Evolutionary conservation across 2,888 invertebrate genomes (phyloP).

Genomic region (Microchrysa polita): DNA sequence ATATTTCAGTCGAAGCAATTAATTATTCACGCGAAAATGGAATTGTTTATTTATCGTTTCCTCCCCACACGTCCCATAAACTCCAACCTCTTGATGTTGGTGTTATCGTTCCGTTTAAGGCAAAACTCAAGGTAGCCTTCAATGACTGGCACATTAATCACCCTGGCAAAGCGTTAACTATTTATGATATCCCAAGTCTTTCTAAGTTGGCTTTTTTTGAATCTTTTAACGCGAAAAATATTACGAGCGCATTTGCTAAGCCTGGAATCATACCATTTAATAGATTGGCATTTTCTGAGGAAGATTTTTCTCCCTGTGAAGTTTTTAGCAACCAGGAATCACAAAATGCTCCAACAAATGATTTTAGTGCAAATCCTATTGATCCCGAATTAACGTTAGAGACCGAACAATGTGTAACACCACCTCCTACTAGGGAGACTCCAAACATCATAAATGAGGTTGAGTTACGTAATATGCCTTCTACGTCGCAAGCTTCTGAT

Average conservation of each 20-base stretch:
- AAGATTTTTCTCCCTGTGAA: conserved; percentile 16
- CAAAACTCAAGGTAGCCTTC: conserved; percentile 44
- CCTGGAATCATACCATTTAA: conserved; percentile 12
- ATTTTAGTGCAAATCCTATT: background rate
- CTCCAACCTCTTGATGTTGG: conserved; percentile 48
- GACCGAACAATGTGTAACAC: background rate
- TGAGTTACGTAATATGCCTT: background rate
- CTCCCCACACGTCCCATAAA: background rate
- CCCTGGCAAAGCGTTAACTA: conserved; percentile 29
- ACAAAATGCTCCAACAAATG: background rate
- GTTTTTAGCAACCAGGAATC: no score
- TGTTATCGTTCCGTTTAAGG: conserved; percentile 46
- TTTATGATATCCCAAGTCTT: conserved; percentile 15
- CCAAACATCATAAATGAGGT: background rate
- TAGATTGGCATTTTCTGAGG: background rate
- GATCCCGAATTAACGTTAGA: background rate
- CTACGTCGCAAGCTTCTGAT: background rate
- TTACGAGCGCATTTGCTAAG: conserved; percentile 8
- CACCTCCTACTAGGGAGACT: background rate
- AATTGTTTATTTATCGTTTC: conserved; percentile 51
- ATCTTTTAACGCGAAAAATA: conserved; percentile 26
- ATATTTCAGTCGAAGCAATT: conserved; percentile 55
- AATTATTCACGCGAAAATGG: conserved; percentile 58
- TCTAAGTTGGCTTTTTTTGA: conserved; percentile 4
- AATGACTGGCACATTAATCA: conserved; percentile 13